Conservation (phyloP, 2,797 vertebrate genomes). For the Geotria australis region DNA sequence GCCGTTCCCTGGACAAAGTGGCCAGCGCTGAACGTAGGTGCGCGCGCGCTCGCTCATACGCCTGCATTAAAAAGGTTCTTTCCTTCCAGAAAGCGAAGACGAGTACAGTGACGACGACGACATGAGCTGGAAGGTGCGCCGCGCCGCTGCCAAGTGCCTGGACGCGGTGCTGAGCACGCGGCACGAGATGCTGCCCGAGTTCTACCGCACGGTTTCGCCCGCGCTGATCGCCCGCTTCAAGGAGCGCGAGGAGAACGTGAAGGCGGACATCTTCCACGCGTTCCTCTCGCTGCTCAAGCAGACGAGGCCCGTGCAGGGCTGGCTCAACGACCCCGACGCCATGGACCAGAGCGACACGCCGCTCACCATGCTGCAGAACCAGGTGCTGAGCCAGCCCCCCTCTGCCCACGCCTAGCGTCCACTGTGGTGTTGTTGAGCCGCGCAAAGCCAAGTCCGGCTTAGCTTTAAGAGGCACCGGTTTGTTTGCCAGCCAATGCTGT, state of each 20-base stretch:
- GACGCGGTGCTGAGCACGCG: conserved; percentile 37
- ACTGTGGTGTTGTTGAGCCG: too few relatives aligned
- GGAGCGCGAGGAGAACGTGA: conserved; percentile 74
- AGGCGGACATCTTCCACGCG: conserved; percentile 41
- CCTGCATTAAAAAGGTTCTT: too few relatives aligned
- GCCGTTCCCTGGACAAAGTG: too few relatives aligned
- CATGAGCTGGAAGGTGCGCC: conserved; percentile 84
- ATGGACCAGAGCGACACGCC: conserved; percentile 17
- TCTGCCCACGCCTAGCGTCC: too few relatives aligned
- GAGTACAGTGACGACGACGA: conserved; percentile 93
- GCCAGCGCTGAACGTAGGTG: too few relatives aligned
- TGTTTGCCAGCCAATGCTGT: too few relatives aligned
- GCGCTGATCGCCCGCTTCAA: conserved; percentile 46
- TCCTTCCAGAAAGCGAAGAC: conserved; percentile 37
- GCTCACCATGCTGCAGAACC: conserved; percentile 25
- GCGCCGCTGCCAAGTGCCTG: conserved; percentile 53
- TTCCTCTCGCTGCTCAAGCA: conserved; percentile 48
- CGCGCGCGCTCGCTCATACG: too few relatives aligned
- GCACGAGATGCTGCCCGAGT: conserved; percentile 35
- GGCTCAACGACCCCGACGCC: conserved; percentile 9
- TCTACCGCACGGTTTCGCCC: conserved; percentile 36
- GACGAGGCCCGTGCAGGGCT: conserved; percentile 31
- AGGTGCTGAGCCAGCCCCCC: conserved; percentile 18
- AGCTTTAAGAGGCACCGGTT: too few relatives aligned
- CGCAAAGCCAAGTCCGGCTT: too few relatives aligned